Evolutionary conservation across 2,797 vertebrate species (phyloP), one percentile per base, ranked within the genome.

Genomic region (Clarias platycephalus): DNA sequence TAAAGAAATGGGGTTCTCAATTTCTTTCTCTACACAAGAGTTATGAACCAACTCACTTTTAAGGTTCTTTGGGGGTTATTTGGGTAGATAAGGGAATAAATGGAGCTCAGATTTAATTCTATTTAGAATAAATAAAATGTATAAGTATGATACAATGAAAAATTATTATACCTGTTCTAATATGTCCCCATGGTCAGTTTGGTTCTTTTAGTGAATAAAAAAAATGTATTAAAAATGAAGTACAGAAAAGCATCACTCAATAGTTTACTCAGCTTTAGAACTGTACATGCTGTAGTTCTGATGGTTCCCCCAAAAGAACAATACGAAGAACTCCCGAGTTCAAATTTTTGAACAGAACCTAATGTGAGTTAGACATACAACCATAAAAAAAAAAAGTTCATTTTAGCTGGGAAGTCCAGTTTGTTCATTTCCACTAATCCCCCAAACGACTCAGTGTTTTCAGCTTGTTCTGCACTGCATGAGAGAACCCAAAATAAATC

Each of bases 401-500:
- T 24, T 24, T 22, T 12, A 24, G 20, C 28, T 24, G 75, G 34
- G 20, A 60, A 4, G 49, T 75, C 31, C 2, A 15, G 57, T 60
- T 62, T 62, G 20, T 37, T 60, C 31, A 12, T 22, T 37, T 77
- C 57, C 55, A 37, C 31, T 22, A 60, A 60, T 37, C 20, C 20
- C 5, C 64, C 34, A 10, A 26, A 24, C 66, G 22, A 9, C 49
- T 70, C 5, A 16, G 26, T n/a, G 31, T 40, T 71, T 62, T 68
- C 12, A 77, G 49, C 66, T 49, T 16, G 26, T 63, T 28, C 57
- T 49, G 55, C 34, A 24, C 62, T 75, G 84, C 64, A 24, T 34
- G 71, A 81, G n/a, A 26, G 62, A 66, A 34, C 53, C 62, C 9
- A 20, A 77, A 81, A 75, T 66, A 58, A 81, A 82, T 85, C 86